These are phyloP conservation scores for Apodemus agrarius DNA, from an alignment of 2,797 vertebrate species.

Conservation along the genomic window DNA sequence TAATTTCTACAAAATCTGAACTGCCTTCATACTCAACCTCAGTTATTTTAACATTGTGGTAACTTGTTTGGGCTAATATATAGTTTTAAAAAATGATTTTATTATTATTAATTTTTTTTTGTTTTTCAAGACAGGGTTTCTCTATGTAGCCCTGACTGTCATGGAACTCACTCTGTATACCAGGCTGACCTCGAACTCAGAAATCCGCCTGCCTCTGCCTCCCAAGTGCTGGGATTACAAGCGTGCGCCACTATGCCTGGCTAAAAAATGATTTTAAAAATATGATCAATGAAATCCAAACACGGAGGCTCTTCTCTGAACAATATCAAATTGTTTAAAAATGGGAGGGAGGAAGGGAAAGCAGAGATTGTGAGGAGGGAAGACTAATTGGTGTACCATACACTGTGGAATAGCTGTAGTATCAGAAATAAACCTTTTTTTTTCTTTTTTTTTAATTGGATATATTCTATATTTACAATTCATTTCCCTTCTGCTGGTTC, in stretches of 20 bases:
- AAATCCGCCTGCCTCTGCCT: too few relatives aligned
- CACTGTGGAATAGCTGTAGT: not conserved
- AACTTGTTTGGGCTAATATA: not conserved
- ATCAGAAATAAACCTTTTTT: constrained; percentile 38
- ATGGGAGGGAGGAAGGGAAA: not conserved
- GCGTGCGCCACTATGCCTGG: too few relatives aligned
- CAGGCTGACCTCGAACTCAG: too few relatives aligned
- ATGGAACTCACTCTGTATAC: too few relatives aligned
- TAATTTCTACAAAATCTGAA: not conserved
- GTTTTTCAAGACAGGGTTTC: too few relatives aligned
- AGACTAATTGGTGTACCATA: not conserved
- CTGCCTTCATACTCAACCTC: not conserved
- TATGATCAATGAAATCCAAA: not conserved
- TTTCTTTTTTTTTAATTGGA: too few relatives aligned
- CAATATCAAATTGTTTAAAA: not conserved
- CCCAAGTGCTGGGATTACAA: too few relatives aligned
- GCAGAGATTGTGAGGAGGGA: not conserved
- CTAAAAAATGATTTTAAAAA: not conserved
- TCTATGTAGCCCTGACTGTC: too few relatives aligned
- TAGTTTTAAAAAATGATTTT: not conserved
- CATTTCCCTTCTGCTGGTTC: too few relatives aligned
- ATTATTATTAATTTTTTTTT: too few relatives aligned
- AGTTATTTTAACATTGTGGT: not conserved
- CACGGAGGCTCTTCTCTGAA: not conserved
- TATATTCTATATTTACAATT: too few relatives aligned